phyloP scores from a whole-genome alignment of 2,113 vertebrate genomes.

The Rhynchopsitta pachyrhyncha region DNA sequence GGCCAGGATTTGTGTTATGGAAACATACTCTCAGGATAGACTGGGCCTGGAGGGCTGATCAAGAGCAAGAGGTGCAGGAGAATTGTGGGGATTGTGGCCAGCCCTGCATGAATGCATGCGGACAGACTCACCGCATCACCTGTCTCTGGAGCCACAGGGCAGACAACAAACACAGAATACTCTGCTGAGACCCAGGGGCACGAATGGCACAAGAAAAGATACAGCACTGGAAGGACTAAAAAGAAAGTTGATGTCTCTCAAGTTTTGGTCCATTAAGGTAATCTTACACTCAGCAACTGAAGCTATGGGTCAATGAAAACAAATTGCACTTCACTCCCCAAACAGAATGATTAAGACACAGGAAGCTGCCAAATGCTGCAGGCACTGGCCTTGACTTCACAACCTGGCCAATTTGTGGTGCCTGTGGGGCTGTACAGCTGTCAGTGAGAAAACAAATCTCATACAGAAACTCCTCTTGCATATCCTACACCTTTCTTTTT shows the following conservation, averaged over 20 bases:
- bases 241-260: background rate
- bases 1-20: background rate
- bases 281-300: conserved; percentile 51
- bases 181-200: background rate
- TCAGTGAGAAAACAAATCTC: conserved; percentile 2
- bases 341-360: conserved; percentile 52
- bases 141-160: fast-evolving
- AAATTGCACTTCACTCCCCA: conserved; percentile 57
- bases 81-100: background rate
- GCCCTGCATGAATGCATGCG: background rate
- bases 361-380: conserved; percentile 36
- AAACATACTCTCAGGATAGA: background rate
- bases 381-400: conserved; percentile 39
- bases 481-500: background rate
- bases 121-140: background rate
- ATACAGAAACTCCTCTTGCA: background rate
- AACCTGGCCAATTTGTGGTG: conserved; percentile 45
- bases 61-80: background rate
- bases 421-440: conserved; percentile 36
- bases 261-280: conserved; percentile 50
- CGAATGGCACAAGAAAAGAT: background rate
- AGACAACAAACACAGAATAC: fast-evolving
- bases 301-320: conserved; percentile 67
- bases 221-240: background rate
- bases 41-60: background rate